A percentile compares a stretch with the other conserved stretches of the same genome.
Evolutionary conservation across 2,797 vertebrate genomes (phyloP).

Genomic region (Onychomys arenicola): DNA sequence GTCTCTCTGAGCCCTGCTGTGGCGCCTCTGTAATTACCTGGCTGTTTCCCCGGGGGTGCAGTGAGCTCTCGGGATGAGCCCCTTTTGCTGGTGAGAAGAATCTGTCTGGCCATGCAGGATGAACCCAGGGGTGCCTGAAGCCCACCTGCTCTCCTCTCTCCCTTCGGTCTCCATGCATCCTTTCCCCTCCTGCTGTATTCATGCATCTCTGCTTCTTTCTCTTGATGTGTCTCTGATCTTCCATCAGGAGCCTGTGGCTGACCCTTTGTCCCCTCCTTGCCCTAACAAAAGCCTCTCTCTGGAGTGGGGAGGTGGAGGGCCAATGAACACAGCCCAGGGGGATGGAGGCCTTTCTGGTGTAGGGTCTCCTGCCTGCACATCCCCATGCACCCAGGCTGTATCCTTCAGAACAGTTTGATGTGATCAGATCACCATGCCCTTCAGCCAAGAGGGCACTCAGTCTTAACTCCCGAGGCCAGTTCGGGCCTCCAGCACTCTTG

Average conservation of each 20-base stretch:
- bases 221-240: slow-evolving; percentile 24
- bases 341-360: neutral
- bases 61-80: neutral
- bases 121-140: neutral
- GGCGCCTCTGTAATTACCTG: neutral
- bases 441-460: neutral
- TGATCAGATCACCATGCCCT: neutral
- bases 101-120: neutral
- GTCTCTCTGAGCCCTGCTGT: neutral
- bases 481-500: neutral
- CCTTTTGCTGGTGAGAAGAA: neutral
- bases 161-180: too few relatives aligned
- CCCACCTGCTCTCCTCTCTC: neutral
- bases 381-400: rapidly evolving
- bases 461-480: neutral
- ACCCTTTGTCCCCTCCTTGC: slow-evolving; percentile 2
- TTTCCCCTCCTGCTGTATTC: neutral
- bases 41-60: neutral
- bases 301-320: neutral
- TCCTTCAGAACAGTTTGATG: neutral
- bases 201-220: neutral
- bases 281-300: neutral
- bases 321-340: neutral
- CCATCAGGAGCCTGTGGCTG: neutral
- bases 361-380: too few relatives aligned